Conservation (phyloP, 2,113 vertebrate genomes). For the Rutilus rutilus region DNA sequence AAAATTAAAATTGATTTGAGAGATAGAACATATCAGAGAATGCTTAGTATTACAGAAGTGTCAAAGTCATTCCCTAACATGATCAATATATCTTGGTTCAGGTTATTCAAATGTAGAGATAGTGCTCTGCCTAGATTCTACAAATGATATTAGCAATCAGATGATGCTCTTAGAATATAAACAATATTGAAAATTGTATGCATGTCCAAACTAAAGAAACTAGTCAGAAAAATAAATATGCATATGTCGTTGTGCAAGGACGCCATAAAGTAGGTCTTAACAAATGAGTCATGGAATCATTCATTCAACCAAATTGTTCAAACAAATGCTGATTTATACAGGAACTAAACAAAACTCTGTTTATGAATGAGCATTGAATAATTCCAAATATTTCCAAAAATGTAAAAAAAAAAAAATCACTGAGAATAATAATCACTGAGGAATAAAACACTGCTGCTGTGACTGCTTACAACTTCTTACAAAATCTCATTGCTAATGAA, state of each 20-base stretch:
- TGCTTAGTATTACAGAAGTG: slow-evolving; percentile 19
- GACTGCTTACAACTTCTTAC: not conserved
- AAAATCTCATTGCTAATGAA: not conserved
- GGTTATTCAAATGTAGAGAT: not conserved
- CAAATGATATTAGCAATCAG: not conserved
- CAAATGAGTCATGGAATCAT: not conserved
- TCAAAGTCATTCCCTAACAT: slow-evolving; percentile 25
- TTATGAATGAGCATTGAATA: not conserved
- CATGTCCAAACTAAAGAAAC: not conserved
- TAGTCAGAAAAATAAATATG: not conserved
- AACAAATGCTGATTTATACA: not conserved
- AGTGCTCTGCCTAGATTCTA: not conserved
- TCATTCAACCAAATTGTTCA: not conserved
- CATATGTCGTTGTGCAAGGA: too few species aligned
- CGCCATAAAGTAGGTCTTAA: not conserved
- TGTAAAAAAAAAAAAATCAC: too few species aligned
- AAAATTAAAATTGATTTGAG: slow-evolving; percentile 54
- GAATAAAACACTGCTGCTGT: too few species aligned
- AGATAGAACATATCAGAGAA: slow-evolving; percentile 14
- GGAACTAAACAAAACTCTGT: not conserved
- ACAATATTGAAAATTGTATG: not conserved
- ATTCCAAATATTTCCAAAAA: not conserved
- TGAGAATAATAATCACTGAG: too few species aligned
- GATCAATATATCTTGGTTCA: slow-evolving; percentile 1
- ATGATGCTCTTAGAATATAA: not conserved